Base-by-base conservation (phyloP, 2,888 invertebrate species). In the Cheilosia impressa region DNA sequence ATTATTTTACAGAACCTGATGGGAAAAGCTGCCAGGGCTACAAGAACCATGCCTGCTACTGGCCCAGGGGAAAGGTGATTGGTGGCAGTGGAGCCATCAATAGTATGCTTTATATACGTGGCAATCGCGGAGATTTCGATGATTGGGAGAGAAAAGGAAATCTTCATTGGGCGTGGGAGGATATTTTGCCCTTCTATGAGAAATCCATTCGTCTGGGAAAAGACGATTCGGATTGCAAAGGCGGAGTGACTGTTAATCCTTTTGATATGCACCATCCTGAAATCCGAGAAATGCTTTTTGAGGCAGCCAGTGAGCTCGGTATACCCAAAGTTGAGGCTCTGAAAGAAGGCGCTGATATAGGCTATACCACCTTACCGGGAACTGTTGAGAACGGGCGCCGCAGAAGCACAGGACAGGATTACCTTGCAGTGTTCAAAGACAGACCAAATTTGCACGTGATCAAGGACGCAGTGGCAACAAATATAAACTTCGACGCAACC, bases 141-240 rank as follows among this genome's bases (percentile, higher is more conserved):
- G 89, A 91, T 0, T 96, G 96, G 96, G 93, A 93, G 10, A 88
- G 89, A 0, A 55, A 92, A 43, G 96, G 96, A 0, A 95, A 95
- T 88, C 78, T 89, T 0, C 94, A 94, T 0, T 96, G 96, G 96
- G 93, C 96, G 2, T 97, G 94, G 91, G 94, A 96, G 43, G 95
- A 96, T 85, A 94, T 97, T 0, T 90, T 97, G 60, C 95, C 95
- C 0, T 97, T 96, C 90, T 97, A 97, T 90, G 95, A 95, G 90
- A 97, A 96, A 90, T 97, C 97, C 0, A 2, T 63, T 6, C 9
- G 41, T 15, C 24, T 19, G 4, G 0, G 87, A n/a, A 89, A 88
- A 27, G 89, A 89, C 73, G 87, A 43, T 1, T 89, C 87, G 0
- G 88, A 89, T 76, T 89, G 89, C 0, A 71, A 80, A 55, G 91